These are phyloP conservation scores for Mormyrus hasselquistii DNA, from an alignment of 2,797 vertebrate species.

Conservation along the genomic window DNA sequence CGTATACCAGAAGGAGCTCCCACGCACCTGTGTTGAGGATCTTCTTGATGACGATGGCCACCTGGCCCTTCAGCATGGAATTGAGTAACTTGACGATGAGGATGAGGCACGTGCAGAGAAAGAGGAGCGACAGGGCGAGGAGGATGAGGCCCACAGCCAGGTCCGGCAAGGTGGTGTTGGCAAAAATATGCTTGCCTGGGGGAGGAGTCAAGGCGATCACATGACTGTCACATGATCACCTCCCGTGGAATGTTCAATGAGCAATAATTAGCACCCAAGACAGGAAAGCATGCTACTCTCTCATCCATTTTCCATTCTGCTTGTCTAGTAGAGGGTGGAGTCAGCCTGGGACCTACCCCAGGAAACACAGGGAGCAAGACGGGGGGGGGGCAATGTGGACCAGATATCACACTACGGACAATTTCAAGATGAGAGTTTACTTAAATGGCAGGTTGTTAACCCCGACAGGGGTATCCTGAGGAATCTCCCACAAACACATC, in stretches of 20 bases:
- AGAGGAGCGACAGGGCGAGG: conserved; percentile 69
- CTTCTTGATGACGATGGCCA: conserved; percentile 88
- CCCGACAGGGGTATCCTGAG: not conserved
- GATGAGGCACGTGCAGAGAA: conserved; percentile 84
- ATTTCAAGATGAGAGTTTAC: not conserved
- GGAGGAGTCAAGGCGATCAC: conserved; percentile 3
- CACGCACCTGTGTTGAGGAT: conserved; percentile 85
- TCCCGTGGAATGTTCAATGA: not conserved
- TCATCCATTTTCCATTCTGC: not conserved
- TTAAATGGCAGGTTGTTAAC: not conserved
- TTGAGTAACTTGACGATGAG: conserved; percentile 90
- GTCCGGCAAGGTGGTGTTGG: conserved; percentile 61
- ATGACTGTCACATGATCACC: not conserved
- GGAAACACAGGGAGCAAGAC: not conserved
- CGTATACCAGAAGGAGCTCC: conserved; percentile 47
- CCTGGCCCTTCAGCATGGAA: conserved; percentile 90
- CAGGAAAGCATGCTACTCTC: not conserved
- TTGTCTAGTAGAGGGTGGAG: not conserved
- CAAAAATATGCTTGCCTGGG: conserved; percentile 85
- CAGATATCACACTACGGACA: not conserved
- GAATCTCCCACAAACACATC: not conserved
- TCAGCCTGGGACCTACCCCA: not conserved
- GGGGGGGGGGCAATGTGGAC: not conserved
- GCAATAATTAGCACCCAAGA: not conserved
- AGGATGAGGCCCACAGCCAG: conserved; percentile 81